Evolutionary conservation across 2,113 vertebrate genomes (phyloP).

Genomic region (Salvelinus namaycush): DNA sequence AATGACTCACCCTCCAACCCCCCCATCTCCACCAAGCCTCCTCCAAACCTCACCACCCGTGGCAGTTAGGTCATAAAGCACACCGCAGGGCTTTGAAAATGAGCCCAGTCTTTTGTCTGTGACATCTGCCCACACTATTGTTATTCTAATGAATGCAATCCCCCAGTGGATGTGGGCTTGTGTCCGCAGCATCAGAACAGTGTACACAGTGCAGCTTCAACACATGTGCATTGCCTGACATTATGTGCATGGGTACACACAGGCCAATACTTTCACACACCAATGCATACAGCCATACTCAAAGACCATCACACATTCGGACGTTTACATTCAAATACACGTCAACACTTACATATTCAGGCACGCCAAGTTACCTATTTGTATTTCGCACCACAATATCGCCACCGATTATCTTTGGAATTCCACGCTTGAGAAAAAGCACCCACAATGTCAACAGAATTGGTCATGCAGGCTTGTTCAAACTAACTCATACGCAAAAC

Average conservation of each 20-base stretch:
- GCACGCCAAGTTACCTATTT: not conserved
- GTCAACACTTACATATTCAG: slow-evolving; percentile 2
- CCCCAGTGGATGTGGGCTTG: slow-evolving; percentile 13
- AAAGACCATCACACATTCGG: too few relatives aligned
- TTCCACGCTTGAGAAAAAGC: slow-evolving; percentile 16
- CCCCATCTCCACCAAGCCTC: not conserved
- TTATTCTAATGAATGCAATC: slow-evolving; percentile 56
- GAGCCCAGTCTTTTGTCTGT: slow-evolving; percentile 53
- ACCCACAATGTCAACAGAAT: slow-evolving; percentile 49
- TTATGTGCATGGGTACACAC: too few relatives aligned
- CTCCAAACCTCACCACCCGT: not conserved
- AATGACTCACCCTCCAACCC: slow-evolving; percentile 7
- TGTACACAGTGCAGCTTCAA: not conserved
- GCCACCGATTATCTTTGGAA: slow-evolving; percentile 6
- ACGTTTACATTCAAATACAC: not conserved
- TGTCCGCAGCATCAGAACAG: too few relatives aligned
- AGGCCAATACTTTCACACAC: too few relatives aligned
- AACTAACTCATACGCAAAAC: slow-evolving; percentile 36
- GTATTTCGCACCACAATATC: slow-evolving; percentile 41
- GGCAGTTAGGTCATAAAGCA: slow-evolving; percentile 11
- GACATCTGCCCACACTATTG: slow-evolving; percentile 64
- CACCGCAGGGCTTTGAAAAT: slow-evolving; percentile 20
- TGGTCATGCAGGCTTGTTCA: slow-evolving; percentile 42
- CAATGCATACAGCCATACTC: too few relatives aligned
- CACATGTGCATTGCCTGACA: too few relatives aligned